Evolutionary conservation across 2,797 vertebrate species (phyloP).

Genomic region (Agapornis canus): DNA sequence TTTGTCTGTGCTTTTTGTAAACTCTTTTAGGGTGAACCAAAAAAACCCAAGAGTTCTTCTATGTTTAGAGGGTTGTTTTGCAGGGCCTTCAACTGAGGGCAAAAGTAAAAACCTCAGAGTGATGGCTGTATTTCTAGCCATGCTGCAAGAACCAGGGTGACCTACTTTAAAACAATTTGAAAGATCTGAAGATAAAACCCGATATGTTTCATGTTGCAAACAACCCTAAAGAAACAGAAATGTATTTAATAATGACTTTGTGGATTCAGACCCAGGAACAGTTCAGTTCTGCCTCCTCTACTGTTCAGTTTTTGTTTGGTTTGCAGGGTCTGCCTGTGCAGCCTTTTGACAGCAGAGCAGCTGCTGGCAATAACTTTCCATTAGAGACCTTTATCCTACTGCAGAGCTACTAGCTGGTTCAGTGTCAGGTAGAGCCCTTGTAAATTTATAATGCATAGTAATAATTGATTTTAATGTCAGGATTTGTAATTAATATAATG

Average conservation of each 20-base stretch:
- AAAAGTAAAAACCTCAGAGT: constrained; percentile 54
- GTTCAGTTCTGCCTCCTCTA: not conserved
- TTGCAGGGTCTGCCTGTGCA: not conserved
- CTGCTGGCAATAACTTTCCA: constrained; percentile 57
- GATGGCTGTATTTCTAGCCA: constrained; percentile 32
- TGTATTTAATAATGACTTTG: not conserved
- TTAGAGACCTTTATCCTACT: constrained; percentile 16
- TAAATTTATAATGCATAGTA: not conserved
- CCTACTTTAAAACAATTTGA: constrained; percentile 54
- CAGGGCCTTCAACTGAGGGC: constrained; percentile 32
- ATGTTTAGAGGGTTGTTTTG: constrained; percentile 11
- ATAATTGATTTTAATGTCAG: constrained; percentile 33
- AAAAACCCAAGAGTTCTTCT: not conserved
- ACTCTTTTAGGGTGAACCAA: not conserved
- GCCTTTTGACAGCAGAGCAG: constrained; percentile 19
- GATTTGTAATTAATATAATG: constrained; percentile 32
- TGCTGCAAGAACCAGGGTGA: constrained; percentile 34
- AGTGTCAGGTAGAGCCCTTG: constrained; percentile 19
- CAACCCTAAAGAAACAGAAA: constrained; percentile 7
- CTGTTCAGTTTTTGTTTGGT: not conserved
- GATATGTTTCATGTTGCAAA: not conserved
- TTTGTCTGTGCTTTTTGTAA: constrained; percentile 12
- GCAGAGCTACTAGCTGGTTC: constrained; percentile 14
- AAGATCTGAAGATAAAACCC: constrained; percentile 32
- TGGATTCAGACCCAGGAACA: not conserved